A percentile compares a stretch with the other conserved stretches of the same genome.
phyloP scores from a whole-genome alignment of 2,113 vertebrate species.

The Embiotoca jacksoni region DNA sequence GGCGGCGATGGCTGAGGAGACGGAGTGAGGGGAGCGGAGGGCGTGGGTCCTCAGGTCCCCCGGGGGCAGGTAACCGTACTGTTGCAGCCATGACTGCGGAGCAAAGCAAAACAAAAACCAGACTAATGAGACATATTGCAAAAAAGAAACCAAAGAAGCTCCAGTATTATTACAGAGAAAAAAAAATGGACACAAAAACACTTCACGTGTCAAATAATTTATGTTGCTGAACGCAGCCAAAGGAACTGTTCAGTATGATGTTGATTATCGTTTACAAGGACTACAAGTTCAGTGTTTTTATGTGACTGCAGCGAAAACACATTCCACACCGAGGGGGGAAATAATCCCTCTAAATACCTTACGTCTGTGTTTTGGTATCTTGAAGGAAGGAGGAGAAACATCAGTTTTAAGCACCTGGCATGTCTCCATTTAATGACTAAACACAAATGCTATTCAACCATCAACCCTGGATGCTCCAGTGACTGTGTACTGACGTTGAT shows the following conservation, averaged over 20 bases:
- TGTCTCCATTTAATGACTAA: slow-evolving; percentile 39
- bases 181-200: slow-evolving; percentile 24
- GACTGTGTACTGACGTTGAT: not conserved
- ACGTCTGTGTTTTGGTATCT: slow-evolving; percentile 43
- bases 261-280: slow-evolving; percentile 4
- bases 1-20: slow-evolving; percentile 88
- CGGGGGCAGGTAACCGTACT: slow-evolving; percentile 94
- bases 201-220: not conserved
- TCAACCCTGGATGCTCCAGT: slow-evolving; percentile 8
- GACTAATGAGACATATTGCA: slow-evolving; percentile 22
- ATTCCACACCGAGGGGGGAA: slow-evolving; percentile 58
- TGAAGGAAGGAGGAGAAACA: slow-evolving; percentile 18
- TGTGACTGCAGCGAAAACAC: slow-evolving; percentile 50
- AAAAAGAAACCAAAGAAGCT: slow-evolving; percentile 11
- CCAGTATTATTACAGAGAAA: not conserved
- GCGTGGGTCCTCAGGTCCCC: slow-evolving; percentile 91
- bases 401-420: slow-evolving; percentile 48
- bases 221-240: slow-evolving; percentile 3
- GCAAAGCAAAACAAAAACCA: slow-evolving; percentile 11
- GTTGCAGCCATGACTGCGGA: slow-evolving; percentile 91
- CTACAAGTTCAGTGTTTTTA: slow-evolving; percentile 42
- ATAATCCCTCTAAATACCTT: slow-evolving; percentile 40
- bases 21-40: slow-evolving; percentile 88
- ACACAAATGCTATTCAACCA: slow-evolving; percentile 28
- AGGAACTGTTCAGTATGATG: slow-evolving; percentile 1